Evolutionary conservation across 2,113 vertebrate genomes (phyloP), one percentile per base, ranked within the genome.

Genomic region (Thalassoma bifasciatum): DNA sequence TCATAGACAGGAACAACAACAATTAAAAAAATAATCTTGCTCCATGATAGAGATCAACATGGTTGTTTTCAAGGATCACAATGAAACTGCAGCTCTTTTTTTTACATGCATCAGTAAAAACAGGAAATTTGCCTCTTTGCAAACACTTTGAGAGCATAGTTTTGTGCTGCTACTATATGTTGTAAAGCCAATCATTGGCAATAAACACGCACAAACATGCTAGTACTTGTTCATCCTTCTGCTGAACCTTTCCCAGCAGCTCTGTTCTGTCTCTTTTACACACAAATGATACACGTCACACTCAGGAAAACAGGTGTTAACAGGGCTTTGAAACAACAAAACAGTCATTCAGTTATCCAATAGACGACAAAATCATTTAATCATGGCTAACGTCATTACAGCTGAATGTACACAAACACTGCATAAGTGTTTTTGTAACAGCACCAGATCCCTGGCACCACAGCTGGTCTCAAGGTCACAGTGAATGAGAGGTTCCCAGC

Each of bases 261-360:
- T 52, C 6, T 42, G 26, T 19, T 11, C 3, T 26, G 13, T 59
- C 36, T 44, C 68, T 64, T 60, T 36, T 36, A 37, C 47, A 67
- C 19, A 21, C 56, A 51, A 2, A 17, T 19, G 44, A 36, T 47
- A 44, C 4, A 14, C 44, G 44, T 60, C 60, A 38, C 77, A 77
- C 61, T 19, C 34, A 51, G 23, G 10, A 75, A 24, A 75, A 63
- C 82, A 85, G 54, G 84, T 70, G 75, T 79, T 63, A 66, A 61
- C 57, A 56, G 9, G 54, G 24, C n/a, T 5, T 42, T 8, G 23
- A 23, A 44, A 23, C 59, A 60, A 36, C n/a, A 62, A 8, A 24
- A 59, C 49, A 37, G 40, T 54, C 60, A 63, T 38, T 66, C n/a
- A 16, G 38, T 30, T 51, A 11, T 19, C 64, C 22, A 10, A 47